These are phyloP conservation scores for Channa argus DNA, from an alignment of 2,113 vertebrate species.

Conservation along the genomic window DNA sequence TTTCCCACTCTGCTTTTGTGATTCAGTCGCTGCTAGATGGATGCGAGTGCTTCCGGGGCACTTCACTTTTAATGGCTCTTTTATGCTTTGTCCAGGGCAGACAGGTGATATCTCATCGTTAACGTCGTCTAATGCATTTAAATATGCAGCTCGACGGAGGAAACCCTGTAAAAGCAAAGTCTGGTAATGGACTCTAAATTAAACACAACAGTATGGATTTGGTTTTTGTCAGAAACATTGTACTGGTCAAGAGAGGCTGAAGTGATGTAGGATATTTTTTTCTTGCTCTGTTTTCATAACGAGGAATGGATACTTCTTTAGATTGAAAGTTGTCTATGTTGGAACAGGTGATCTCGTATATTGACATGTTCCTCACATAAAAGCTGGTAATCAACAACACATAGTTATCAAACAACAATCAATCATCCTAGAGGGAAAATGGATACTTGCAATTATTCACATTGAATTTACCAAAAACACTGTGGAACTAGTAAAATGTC, in stretches of 20 bases:
- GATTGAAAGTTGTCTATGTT: no score
- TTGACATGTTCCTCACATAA: no score
- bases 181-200: constrained; percentile 54
- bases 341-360: no score
- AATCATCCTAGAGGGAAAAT: neutral
- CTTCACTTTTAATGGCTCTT: constrained; percentile 51
- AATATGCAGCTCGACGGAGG: constrained; percentile 49
- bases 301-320: no score
- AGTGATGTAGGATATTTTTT: neutral
- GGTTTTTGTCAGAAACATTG: constrained; percentile 23
- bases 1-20: constrained; percentile 25
- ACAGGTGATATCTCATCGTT: constrained; percentile 64
- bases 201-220: constrained; percentile 40
- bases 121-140: constrained; percentile 69
- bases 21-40: constrained; percentile 22
- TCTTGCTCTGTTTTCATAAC: neutral
- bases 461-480: neutral
- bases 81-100: constrained; percentile 54
- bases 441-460: neutral
- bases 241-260: neutral
- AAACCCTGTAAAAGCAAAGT: constrained; percentile 49
- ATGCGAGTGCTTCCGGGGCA: constrained; percentile 39
- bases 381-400: no score
- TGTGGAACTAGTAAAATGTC: neutral
- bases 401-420: no score